phyloP scores from a whole-genome alignment of 2,113 vertebrate genomes.

The Corynorhinus townsendii region DNA sequence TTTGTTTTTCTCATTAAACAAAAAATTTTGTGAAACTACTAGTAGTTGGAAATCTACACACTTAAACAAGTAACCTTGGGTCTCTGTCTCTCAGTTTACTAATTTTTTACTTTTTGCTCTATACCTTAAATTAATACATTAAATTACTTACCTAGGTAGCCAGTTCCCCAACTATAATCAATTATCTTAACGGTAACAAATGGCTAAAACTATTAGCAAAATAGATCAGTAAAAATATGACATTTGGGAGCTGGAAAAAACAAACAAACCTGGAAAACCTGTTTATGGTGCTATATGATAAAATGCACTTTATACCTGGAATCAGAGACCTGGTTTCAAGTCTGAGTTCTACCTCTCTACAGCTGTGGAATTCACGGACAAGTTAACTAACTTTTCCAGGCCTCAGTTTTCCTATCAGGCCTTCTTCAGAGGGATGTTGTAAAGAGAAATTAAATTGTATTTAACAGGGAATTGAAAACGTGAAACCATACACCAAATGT shows the following conservation, averaged over 20 bases:
- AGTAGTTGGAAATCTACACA: neutral
- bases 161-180: neutral
- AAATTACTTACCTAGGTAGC: neutral
- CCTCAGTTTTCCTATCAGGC: neutral
- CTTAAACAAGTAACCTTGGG: neutral
- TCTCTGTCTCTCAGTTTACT: neutral
- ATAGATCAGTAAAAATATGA: neutral
- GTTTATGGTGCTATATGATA: neutral
- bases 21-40: neutral
- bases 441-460: neutral
- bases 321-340: neutral
- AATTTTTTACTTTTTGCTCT: neutral
- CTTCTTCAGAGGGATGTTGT: neutral
- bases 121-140: neutral
- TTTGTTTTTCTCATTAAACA: neutral
- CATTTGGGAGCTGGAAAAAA: neutral
- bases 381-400: neutral
- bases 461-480: neutral
- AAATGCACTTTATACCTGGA: neutral
- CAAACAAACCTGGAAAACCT: neutral
- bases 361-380: neutral
- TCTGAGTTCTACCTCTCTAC: neutral
- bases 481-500: neutral
- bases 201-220: neutral
- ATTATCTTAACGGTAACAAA: neutral